A percentile compares a stretch with the other conserved stretches of the same genome.
phyloP scores from a whole-genome alignment of 1,140 invertebrate genomes.

The Centruroides vittatus region DNA sequence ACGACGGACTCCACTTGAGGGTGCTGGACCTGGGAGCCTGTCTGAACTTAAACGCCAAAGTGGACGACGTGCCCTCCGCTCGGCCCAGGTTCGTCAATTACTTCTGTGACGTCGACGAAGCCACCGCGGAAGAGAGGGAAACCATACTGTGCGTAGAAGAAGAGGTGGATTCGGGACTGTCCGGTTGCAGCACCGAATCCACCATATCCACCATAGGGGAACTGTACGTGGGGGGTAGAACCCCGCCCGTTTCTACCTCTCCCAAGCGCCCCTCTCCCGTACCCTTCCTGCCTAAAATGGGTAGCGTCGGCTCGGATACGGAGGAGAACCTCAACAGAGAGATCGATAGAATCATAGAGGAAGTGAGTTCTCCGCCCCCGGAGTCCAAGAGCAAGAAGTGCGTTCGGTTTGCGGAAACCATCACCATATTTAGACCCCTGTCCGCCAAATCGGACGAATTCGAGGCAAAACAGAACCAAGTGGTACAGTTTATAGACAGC shows the following conservation, averaged over 20 bases:
- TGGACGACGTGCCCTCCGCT: background rate
- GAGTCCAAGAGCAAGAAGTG: background rate
- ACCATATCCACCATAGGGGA: background rate
- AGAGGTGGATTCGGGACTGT: background rate
- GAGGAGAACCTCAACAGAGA: background rate
- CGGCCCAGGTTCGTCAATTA: slow-evolving; percentile 16
- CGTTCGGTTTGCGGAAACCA: slow-evolving; percentile 10
- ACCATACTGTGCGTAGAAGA: background rate
- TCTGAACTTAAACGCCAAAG: background rate
- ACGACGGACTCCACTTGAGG: slow-evolving; percentile 18
- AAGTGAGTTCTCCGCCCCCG: background rate
- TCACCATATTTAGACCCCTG: slow-evolving; percentile 4
- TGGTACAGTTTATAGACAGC: too few relatives aligned
- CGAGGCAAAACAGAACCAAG: too few relatives aligned
- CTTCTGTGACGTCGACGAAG: slow-evolving; percentile 15
- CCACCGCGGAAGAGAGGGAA: background rate
- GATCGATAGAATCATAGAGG: background rate
- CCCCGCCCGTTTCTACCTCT: slow-evolving; percentile 2
- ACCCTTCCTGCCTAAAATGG: background rate
- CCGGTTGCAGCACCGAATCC: background rate
- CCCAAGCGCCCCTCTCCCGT: background rate
- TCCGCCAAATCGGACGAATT: background rate
- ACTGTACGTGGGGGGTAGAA: background rate
- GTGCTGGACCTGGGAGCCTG: background rate
- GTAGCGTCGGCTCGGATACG: background rate